A percentile compares a stretch with the other conserved stretches of the same genome.
Conservation (phyloP, 2,888 invertebrate genomes). For the Drosophila infuscata region DNA sequence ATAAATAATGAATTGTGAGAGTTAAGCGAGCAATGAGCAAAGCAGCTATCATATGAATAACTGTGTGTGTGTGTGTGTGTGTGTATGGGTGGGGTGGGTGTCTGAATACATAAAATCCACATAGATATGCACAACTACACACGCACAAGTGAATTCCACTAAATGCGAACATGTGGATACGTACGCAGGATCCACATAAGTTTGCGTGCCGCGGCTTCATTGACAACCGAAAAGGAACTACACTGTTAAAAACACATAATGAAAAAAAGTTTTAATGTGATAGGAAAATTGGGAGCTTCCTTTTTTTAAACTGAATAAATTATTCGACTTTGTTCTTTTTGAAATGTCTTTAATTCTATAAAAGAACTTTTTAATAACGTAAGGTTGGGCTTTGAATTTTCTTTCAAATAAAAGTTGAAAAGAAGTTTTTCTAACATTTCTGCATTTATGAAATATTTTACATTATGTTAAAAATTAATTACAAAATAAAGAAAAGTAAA, state of each 20-base stretch:
- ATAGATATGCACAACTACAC: slow-evolving; percentile 1
- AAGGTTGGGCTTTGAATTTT: too few species aligned
- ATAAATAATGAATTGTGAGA: slow-evolving; percentile 78
- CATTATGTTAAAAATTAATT: too few species aligned
- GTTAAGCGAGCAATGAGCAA: slow-evolving; percentile 68
- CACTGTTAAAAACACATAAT: not conserved
- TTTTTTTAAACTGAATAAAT: not conserved
- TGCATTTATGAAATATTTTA: too few species aligned
- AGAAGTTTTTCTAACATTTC: too few species aligned
- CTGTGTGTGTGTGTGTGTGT: not conserved
- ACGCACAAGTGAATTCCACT: not conserved
- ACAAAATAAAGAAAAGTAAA: too few species aligned
- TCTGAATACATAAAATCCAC: not conserved
- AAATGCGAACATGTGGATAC: slow-evolving; percentile 10
- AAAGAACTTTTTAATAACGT: too few species aligned
- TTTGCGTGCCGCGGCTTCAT: slow-evolving; percentile 67
- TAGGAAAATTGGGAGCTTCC: not conserved
- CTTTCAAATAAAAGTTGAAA: too few species aligned
- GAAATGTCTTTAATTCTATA: not conserved
- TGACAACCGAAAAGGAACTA: slow-evolving; percentile 44
- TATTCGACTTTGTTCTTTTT: not conserved
- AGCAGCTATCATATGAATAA: slow-evolving; percentile 56
- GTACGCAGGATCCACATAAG: slow-evolving; percentile 33
- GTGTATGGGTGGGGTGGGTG: not conserved
- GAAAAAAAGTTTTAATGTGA: not conserved